Percentiles rank a stretch among this genome's conserved stretches.
phyloP scores from a whole-genome alignment of 2,888 invertebrate species.

The Anthrax anthrax region DNA sequence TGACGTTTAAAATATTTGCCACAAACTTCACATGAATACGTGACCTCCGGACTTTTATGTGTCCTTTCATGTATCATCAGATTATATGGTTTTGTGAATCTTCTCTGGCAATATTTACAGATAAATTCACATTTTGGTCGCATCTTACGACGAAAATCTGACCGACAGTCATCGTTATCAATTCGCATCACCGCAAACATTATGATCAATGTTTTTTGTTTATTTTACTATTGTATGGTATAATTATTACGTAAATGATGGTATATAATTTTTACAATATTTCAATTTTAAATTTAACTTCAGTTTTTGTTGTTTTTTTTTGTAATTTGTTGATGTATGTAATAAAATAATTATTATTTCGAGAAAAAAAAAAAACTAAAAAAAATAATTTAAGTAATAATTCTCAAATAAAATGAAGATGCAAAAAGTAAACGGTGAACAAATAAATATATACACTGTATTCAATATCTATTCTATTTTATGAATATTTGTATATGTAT shows the following conservation, averaged over 20 bases:
- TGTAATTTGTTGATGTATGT: no score
- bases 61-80: constrained; percentile 97
- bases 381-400: no score
- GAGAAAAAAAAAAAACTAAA: no score
- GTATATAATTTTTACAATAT: background rate
- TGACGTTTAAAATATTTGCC: constrained; percentile 96
- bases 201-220: constrained; percentile 33
- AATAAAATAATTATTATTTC: no score
- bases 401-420: no score
- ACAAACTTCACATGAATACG: constrained; percentile 95
- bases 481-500: no score
- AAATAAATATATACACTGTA: no score
- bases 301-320: no score
- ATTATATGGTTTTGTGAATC: constrained; percentile 98
- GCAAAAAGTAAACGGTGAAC: no score
- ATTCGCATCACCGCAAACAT: constrained; percentile 86
- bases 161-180: constrained; percentile 71
- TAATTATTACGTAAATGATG: background rate
- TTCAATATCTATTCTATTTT: no score
- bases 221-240: no score
- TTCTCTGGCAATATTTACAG: constrained; percentile 93
- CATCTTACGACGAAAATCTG: constrained; percentile 78
- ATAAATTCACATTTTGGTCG: constrained; percentile 94
- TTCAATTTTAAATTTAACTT: background rate
- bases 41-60: constrained; percentile 91